phyloP scores from a whole-genome alignment of 2,113 vertebrate genomes.

The Cyphomyrus plagiostoma region DNA sequence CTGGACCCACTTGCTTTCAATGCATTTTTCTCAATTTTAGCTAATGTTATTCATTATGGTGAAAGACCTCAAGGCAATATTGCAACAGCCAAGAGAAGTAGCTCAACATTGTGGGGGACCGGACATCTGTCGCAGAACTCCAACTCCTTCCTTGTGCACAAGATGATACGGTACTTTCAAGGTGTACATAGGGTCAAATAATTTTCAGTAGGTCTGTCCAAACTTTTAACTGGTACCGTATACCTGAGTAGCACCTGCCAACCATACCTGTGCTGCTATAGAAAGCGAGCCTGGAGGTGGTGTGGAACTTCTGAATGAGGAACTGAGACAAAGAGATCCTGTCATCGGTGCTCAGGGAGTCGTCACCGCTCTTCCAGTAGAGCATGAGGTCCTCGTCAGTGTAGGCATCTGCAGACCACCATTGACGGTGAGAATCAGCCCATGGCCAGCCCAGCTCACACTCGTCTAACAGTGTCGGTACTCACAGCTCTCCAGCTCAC shows the following conservation, averaged over 20 bases:
- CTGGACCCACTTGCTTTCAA: not conserved
- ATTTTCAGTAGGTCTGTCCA: not conserved
- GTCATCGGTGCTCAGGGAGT: constrained; percentile 86
- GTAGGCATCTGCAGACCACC: constrained; percentile 73
- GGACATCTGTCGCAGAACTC: not conserved
- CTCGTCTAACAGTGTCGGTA: constrained; percentile 23
- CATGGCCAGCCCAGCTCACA: not conserved
- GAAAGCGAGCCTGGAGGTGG: constrained; percentile 87
- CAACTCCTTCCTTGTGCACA: not conserved
- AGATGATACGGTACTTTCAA: not conserved
- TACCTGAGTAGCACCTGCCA: not conserved
- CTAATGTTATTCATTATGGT: not conserved
- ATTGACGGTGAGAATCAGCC: not conserved
- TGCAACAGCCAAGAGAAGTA: not conserved
- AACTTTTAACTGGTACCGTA: not conserved
- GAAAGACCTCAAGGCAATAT: not conserved
- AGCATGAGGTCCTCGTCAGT: constrained; percentile 95
- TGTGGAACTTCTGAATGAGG: constrained; percentile 92
- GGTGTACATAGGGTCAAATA: not conserved
- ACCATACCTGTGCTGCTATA: constrained; percentile 88
- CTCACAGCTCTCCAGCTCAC: constrained; percentile 73
- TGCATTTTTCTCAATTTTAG: not conserved
- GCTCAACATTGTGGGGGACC: not conserved
- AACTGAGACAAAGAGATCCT: constrained; percentile 91
- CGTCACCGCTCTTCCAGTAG: constrained; percentile 91